Evolutionary conservation across 2,888 invertebrate genomes (phyloP), one percentile per base, ranked within the genome.

Genomic region (Pristionchus maxplancki): DNA sequence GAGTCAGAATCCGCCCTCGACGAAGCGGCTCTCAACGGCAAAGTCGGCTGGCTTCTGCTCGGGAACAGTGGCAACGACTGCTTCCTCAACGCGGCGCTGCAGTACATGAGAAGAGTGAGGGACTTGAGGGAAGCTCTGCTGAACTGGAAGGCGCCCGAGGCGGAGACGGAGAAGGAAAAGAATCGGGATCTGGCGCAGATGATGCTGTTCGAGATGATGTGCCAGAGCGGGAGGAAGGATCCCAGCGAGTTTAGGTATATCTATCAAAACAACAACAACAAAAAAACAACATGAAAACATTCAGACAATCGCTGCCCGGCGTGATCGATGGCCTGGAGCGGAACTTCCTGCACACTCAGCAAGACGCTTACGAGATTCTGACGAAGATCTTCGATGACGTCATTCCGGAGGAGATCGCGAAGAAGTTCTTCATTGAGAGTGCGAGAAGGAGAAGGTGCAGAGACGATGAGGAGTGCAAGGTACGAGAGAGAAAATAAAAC

Each of bases 61-160:
- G 37, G 24, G 20, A 71, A 71, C 20, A 37, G 20, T 37, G 71
- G 24, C 71, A 71, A 40, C 20, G 71, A 71, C 28, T 71, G 71
- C 40, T 71, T 71, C 40, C 71, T 71, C 71, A 71, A 71, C 37
- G 71, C 71, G 17, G 71, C 71, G 17, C 17, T 71, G 40, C 71
- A 71, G 24, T 71, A 31, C 64, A 64, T 64, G 64, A 1, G 31
- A 17, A 28, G 64, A 31, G 64, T 31, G 64, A 28, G 31, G 31
- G 64, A 64, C 31, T 17, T 64, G 28, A 28, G 9, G 8, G 8
- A 28, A 1, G 64, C 28, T 28, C 28, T 64, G 53, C 53, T 58
- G 6, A 24, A 24, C 24, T 58, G 53, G 53, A 58, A 58, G 24
- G 20, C 20, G 53, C 53, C 53, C 24, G 53, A 58, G 6, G 53